Base-by-base conservation (phyloP, 2,888 invertebrate genomes). In the Dryobota labecula region DNA sequence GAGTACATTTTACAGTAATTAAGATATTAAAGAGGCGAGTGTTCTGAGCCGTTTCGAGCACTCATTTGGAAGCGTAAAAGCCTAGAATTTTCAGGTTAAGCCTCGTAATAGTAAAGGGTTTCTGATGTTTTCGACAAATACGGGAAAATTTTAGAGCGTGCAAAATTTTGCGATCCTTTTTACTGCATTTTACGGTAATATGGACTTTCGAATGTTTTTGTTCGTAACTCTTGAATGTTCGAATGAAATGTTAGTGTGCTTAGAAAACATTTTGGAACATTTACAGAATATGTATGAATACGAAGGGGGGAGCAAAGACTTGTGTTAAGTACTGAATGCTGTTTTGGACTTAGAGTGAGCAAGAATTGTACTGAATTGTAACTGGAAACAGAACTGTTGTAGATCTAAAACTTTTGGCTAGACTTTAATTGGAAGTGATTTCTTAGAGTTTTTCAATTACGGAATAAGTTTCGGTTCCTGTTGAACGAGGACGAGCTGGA, bases 11-110 rank as follows among this genome's bases (percentile, higher is more conserved):
- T 86, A 88, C 87, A 88, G 90, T 89, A 90, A 90, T 90, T 90
- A 90, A 89, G 90, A 89, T 90, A 90, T 90, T 90, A 90, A 89
- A 90, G 86, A 83, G 87, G 79, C 84, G 89, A 90, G 90, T 89
- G 89, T 90, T 90, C 87, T 86, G 82, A 89, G 89, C 86, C 86
- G 88, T 89, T 88, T 86, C 75, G 61, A 84, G 86, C 87, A 88
- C 87, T 90, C 90, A 87, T 90, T 90, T 86, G 78, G 77, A 85
- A 84, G 84, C 81, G 84, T 88, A 88, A 90, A 88, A 87, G 88
- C 88, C 88, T 87, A 84, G 87, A 87, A 88, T 88, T 88, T 89
- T 80, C 87, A 88, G 86, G 88, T 88, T 86, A 87, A 89, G 71
- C 77, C 58, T 73, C 75, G 81, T 80, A 85, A 87, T 84, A 78